Conservation (phyloP, 2,113 vertebrate species). For the Istiophorus platypterus region DNA sequence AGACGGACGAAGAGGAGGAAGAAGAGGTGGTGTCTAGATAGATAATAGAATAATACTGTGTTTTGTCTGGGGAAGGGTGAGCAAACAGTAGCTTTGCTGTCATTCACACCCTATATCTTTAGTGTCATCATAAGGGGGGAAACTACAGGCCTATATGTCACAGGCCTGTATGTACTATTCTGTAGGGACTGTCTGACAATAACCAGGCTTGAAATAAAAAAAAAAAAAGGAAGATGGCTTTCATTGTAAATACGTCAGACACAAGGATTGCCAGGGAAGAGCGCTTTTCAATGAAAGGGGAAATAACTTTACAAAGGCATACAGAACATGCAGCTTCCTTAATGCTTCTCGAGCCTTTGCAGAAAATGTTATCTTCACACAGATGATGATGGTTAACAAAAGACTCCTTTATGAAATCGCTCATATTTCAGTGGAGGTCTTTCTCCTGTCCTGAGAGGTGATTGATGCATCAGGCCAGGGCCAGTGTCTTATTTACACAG, state of each 20-base stretch:
- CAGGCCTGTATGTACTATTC: constrained; percentile 91
- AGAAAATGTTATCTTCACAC: constrained; percentile 70
- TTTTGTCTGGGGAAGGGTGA: constrained; percentile 96
- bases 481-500: constrained; percentile 88
- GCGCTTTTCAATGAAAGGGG: constrained; percentile 62
- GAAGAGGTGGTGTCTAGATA: constrained; percentile 90
- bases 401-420: constrained; percentile 75
- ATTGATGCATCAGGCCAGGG: constrained; percentile 74
- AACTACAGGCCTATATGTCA: constrained; percentile 98
- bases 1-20: constrained; percentile 23
- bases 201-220: constrained; percentile 69
- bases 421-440: constrained; percentile 78
- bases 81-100: constrained; percentile 94
- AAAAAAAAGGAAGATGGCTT: constrained; percentile 74
- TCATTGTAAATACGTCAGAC: constrained; percentile 80
- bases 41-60: constrained; percentile 99
- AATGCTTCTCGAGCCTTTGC: constrained; percentile 61
- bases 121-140: constrained; percentile 94
- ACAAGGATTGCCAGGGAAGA: constrained; percentile 43
- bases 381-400: constrained; percentile 73
- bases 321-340: constrained; percentile 56
- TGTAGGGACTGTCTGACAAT: constrained; percentile 90
- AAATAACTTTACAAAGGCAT: constrained; percentile 77
- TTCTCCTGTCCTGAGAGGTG: constrained; percentile 79
- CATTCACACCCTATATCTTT: constrained; percentile 97